Evolutionary conservation across 2,888 invertebrate genomes (phyloP).

Genomic region (Drosophila ezoana): DNA sequence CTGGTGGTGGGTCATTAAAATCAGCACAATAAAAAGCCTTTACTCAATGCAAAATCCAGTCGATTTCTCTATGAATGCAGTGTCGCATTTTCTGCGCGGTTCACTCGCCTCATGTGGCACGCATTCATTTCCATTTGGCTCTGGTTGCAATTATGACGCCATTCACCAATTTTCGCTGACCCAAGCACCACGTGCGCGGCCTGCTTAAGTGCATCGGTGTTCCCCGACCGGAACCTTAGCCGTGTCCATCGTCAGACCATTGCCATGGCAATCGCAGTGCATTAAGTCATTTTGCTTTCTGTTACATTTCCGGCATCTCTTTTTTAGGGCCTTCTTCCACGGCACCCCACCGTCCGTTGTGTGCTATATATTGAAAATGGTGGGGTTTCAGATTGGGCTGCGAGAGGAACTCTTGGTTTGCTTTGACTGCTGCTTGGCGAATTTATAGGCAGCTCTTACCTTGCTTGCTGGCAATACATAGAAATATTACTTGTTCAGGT

Average conservation of each 20-base stretch:
- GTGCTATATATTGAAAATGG: slow-evolving; percentile 7
- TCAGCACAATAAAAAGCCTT: slow-evolving; percentile 19
- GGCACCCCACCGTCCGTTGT: background rate
- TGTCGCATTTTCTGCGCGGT: slow-evolving; percentile 10
- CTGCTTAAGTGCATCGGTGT: slow-evolving; percentile 38
- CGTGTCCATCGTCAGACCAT: slow-evolving; percentile 18
- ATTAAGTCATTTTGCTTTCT: slow-evolving; percentile 67
- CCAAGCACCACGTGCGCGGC: slow-evolving; percentile 49
- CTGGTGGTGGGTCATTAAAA: slow-evolving; percentile 20
- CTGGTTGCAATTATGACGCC: slow-evolving; percentile 54
- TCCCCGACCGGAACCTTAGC: slow-evolving; percentile 18
- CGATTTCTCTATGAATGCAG: slow-evolving; percentile 36
- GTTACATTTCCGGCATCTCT: slow-evolving; percentile 55
- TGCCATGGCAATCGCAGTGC: slow-evolving; percentile 39
- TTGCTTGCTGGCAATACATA: no score
- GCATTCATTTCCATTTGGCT: slow-evolving; percentile 30
- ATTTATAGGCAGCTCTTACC: background rate
- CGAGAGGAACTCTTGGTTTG: background rate
- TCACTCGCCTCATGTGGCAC: slow-evolving; percentile 23
- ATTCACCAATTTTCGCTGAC: slow-evolving; percentile 53
- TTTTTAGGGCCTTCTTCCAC: slow-evolving; percentile 16
- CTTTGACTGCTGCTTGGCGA: no score
- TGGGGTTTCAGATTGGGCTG: slow-evolving; percentile 5
- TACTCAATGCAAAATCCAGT: slow-evolving; percentile 27
- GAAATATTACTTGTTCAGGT: no score